These are phyloP conservation scores for Onchidella celtica DNA, from an alignment of 2,888 invertebrate genomes.

Conservation along the genomic window DNA sequence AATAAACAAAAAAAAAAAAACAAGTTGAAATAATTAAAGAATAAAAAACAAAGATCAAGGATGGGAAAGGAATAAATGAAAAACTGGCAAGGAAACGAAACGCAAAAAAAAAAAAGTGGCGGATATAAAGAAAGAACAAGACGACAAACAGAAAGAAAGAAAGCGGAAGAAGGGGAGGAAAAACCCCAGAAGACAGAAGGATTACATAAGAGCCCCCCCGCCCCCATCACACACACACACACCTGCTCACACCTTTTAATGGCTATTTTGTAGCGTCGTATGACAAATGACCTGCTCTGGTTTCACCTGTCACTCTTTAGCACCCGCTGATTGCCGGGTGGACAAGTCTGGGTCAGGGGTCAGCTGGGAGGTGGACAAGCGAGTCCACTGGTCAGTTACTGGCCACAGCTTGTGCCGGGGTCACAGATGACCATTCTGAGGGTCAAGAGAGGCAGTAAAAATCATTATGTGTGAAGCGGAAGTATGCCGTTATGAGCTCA, in stretches of 20 bases:
- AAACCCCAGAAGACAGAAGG: background rate
- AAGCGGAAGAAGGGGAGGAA: background rate
- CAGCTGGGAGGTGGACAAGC: background rate
- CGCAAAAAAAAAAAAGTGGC: background rate
- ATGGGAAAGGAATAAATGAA: background rate
- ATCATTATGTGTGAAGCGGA: background rate
- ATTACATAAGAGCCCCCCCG: background rate
- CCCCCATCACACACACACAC: too few relatives aligned
- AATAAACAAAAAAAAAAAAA: slow-evolving; percentile 20
- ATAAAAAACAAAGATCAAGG: background rate
- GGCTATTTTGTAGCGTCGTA: too few relatives aligned
- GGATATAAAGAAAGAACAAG: background rate
- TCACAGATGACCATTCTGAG: background rate
- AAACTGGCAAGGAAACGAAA: background rate
- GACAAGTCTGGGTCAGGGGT: background rate
- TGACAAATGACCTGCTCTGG: too few relatives aligned
- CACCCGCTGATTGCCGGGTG: background rate
- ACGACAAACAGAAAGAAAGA: background rate
- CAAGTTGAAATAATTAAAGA: background rate
- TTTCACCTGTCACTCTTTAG: background rate
- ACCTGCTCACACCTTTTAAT: too few relatives aligned
- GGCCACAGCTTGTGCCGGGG: background rate
- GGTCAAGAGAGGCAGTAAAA: too few relatives aligned
- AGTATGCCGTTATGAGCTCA: too few relatives aligned
- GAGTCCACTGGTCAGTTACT: too few relatives aligned